Evolutionary conservation across 2,888 invertebrate genomes (phyloP), one percentile per base, ranked within the genome.

Genomic region (Tenthredo scrophulariae): DNA sequence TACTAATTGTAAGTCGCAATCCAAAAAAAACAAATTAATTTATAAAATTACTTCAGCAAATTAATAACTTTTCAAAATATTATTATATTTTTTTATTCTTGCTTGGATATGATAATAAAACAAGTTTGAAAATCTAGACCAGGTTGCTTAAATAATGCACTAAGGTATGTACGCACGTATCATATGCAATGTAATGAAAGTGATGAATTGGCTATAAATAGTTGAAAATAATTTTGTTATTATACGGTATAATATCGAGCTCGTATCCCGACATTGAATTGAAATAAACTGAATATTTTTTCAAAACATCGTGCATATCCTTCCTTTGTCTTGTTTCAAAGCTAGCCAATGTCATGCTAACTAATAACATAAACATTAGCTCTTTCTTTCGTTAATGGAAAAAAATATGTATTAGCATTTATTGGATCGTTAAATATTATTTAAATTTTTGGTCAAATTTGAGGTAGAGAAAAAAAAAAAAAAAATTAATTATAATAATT

Each of bases 291-390:
- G 33, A 79, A 54, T 79, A 79, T 77, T 54, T 54, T 77, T 77
- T 77, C 33, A 5, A 77, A 50, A 77, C 77, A 22, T 33, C 7
- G 29, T 10, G 33, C 79, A 79, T 26, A 79, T 37, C n/a, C 37
- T 54, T 79, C 33, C 54, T 54, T 54, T 79, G 58, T 79, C 79
- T 79, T n/a, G 33, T 79, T 54, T 33, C 79, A n/a, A 26, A 75
- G 75, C 75, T 75, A 75, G 22, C n/a, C 18, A 29, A 18, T 37
- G 4, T 22, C 37, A n/a, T 26, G 46, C 75, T 75, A 15, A 62
- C 62, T 26, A 26, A 62, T 26, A 22, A 62, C 13, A 62, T 22
- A 62, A 62, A 62, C 26, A 62, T 62, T 26, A 62, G 22, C 26
- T 26, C 62, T 1, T 62, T 26, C 62, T 62, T 62, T 62, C 5